phyloP scores from a whole-genome alignment of 2,797 vertebrate species.

The Pseudochirops corinnae region DNA sequence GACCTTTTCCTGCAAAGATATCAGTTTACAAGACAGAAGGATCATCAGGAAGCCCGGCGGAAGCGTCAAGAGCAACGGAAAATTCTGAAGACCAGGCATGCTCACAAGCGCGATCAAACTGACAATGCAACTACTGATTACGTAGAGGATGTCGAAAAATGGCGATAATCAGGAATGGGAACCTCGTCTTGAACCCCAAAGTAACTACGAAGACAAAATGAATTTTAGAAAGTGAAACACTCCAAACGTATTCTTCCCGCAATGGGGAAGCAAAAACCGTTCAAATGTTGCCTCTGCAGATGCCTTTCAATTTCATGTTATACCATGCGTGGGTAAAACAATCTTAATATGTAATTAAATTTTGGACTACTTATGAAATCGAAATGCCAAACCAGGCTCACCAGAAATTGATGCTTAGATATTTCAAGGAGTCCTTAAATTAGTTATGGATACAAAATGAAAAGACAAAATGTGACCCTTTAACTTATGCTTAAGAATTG shows the following conservation, averaged over 20 bases:
- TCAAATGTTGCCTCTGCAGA: conserved; percentile 86
- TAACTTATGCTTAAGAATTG: conserved; percentile 57
- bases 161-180: conserved; percentile 85
- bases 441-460: conserved; percentile 75
- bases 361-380: conserved; percentile 80
- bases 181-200: conserved; percentile 41
- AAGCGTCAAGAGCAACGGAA: conserved; percentile 93
- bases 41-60: conserved; percentile 93
- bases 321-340: conserved; percentile 82
- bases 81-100: conserved; percentile 87
- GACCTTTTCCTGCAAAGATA: conserved; percentile 98
- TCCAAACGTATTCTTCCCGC: conserved; percentile 71
- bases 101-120: conserved; percentile 55
- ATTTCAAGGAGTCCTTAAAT: conserved; percentile 77
- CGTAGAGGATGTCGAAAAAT: conserved; percentile 94
- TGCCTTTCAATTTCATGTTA: conserved; percentile 86
- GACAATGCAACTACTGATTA: conserved; percentile 87
- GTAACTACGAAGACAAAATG: conserved; percentile 46
- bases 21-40: conserved; percentile 95
- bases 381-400: conserved; percentile 73
- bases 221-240: conserved; percentile 3
- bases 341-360: conserved; percentile 82
- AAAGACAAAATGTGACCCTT: conserved; percentile 71
- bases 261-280: conserved; percentile 79
- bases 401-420: conserved; percentile 76